Evolutionary conservation across 2,113 vertebrate species (phyloP), one percentile per base, ranked within the genome.

Genomic region (Tyto alba): DNA sequence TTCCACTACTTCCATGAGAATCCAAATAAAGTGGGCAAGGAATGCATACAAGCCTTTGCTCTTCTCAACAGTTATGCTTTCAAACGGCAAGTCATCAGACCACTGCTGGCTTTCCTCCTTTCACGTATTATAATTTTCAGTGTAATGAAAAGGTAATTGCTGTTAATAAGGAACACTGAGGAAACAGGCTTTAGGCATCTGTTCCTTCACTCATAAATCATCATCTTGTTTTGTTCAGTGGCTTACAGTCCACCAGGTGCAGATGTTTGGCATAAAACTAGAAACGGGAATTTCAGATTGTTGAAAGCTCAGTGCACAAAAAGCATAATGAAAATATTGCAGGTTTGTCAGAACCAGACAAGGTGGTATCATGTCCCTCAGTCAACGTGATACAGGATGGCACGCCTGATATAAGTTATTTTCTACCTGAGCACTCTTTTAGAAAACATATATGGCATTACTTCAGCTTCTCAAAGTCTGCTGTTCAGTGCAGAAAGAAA

Each of bases 241-340:
- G 32, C 57, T 90, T 68, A 38, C 30, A 69, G 19, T 6, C 59
- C 47, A 3, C 13, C 3, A 1, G 20, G 15, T n/a, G 41, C 82
- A 80, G 75, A 56, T 27, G 32, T 50, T 30, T 56, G 52, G 62
- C 59, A 40, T 4, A 30, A 45, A 89, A 67, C 25, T 13, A 57
- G 40, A 21, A 56, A 57, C 17, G 38, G 79, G 26, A 57, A 69
- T 47, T 36, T 60, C 71, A 27, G 22, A n/a, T 19, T 17, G 32
- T 0, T 21, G 62, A 41, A 32, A 11, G 6, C 73, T 67, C 72
- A n/a, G 57, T 2, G 27, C 60, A 22, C 45, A 32, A 45, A 32
- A 25, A 48, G 57, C 0, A 0, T 7, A 21, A 23, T 21, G 21
- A 55, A 13, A 47, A 16, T 11, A 9, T 8, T 43, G 43, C 18